A percentile compares a stretch with the other conserved stretches of the same genome.
Conservation (phyloP, 1,140 invertebrate genomes). For the honey bee (Apis mellifera) region Amel_HAv3.1 CM009941.2:5775501-5776000, state of each 20-base stretch:
- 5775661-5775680: too few species aligned
- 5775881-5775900: not conserved
- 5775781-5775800: not conserved
- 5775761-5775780: not conserved
- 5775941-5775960: not conserved
- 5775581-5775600: too few species aligned
- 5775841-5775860: not conserved
- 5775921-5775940: constrained; percentile 20
- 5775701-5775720: not conserved
- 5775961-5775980: not conserved
- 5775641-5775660: too few species aligned
- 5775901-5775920: not conserved
- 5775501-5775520: too few species aligned
- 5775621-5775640: too few species aligned
- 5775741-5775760: not conserved
- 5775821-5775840: not conserved
- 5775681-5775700: not conserved
- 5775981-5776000: not conserved
- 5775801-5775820: not conserved
- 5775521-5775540: too few species aligned
- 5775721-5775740: not conserved
- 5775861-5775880: not conserved
- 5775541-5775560: too few species aligned
- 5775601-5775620: too few species aligned
- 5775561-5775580: too few species aligned